These are phyloP conservation scores for Acanthiza pusilla DNA, from an alignment of 2,797 vertebrate genomes.

Conservation along the genomic window DNA sequence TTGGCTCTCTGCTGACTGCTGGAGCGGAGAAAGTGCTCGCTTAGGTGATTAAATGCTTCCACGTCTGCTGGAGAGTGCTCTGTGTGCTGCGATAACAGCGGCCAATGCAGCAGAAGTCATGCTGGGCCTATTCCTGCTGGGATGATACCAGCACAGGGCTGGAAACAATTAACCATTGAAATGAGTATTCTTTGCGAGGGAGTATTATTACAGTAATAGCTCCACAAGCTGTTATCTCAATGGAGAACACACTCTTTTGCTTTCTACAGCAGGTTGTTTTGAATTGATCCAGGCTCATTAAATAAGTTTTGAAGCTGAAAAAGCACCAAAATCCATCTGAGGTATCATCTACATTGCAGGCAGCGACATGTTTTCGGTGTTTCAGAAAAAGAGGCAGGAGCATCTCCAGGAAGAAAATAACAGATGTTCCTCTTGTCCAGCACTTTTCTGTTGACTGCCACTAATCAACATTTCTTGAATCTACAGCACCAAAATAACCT, in stretches of 20 bases:
- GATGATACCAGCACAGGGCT: not conserved
- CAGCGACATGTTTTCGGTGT: not conserved
- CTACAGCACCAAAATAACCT: not conserved
- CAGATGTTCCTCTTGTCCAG: not conserved
- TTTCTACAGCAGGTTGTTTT: not conserved
- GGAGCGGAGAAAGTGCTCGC: not conserved
- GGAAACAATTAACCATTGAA: conserved; percentile 36
- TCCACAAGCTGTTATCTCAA: conserved; percentile 23
- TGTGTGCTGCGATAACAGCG: not conserved
- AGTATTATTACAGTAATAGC: not conserved
- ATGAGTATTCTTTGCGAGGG: not conserved
- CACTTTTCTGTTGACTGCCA: not conserved
- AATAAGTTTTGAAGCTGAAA: conserved; percentile 3
- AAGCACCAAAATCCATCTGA: not conserved
- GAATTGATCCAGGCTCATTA: not conserved
- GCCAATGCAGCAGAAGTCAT: conserved; percentile 12
- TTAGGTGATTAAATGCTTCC: conserved; percentile 43
- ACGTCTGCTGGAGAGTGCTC: not conserved
- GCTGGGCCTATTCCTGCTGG: conserved; percentile 43
- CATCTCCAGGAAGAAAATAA: not conserved
- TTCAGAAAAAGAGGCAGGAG: not conserved
- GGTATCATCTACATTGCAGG: not conserved
- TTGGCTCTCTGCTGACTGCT: conserved; percentile 34
- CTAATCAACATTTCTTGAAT: not conserved
- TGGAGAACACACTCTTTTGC: not conserved